Conservation (phyloP, 2,113 vertebrate species). For the Microtus richardsoni region DNA sequence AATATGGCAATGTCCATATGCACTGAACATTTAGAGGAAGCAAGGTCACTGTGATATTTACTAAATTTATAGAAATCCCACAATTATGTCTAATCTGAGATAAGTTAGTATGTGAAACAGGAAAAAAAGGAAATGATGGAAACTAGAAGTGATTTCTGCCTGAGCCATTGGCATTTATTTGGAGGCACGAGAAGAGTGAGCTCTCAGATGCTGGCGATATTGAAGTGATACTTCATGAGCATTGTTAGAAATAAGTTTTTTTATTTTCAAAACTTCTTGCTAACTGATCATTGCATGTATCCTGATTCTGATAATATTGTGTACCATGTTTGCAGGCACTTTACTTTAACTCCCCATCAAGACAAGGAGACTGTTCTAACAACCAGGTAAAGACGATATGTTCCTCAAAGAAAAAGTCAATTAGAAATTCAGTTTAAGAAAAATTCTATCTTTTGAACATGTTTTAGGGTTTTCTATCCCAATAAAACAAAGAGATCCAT, state of each 20-base stretch:
- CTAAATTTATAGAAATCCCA: neutral
- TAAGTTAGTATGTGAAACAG: neutral
- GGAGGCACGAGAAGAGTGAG: no score
- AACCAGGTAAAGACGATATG: constrained; percentile 58
- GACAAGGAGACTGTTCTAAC: neutral
- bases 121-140: neutral
- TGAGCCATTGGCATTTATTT: neutral
- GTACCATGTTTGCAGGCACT: constrained; percentile 38
- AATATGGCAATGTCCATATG: neutral
- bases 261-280: neutral
- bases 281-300: neutral
- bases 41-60: neutral
- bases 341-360: neutral
- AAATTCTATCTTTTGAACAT: neutral
- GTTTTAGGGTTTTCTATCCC: neutral
- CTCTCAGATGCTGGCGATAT: neutral
- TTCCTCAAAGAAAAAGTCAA: neutral
- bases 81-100: neutral
- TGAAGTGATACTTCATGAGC: neutral
- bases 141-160: neutral
- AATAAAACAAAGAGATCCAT: neutral
- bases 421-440: neutral
- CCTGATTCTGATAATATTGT: neutral
- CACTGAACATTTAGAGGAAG: neutral
- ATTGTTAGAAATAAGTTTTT: neutral